A percentile compares a stretch with the other conserved stretches of the same genome.
Conservation (phyloP, 2,797 vertebrate genomes). For the Geotrypetes seraphini region DNA sequence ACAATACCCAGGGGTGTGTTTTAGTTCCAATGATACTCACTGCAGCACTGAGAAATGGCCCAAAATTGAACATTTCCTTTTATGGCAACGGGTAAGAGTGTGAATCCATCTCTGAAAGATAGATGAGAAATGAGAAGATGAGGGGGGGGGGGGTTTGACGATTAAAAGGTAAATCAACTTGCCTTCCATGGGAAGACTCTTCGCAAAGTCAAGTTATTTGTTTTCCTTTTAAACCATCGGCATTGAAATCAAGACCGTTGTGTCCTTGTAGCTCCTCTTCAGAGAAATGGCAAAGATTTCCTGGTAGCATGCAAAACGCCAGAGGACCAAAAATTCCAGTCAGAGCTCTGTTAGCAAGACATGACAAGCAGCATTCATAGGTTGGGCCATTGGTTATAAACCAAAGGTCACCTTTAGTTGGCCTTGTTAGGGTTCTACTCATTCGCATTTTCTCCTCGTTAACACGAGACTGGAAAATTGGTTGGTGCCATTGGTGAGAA, state of each 20-base stretch:
- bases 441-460: conserved; percentile 25
- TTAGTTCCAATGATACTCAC: conserved; percentile 4
- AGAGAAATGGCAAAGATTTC: conserved; percentile 56
- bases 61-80: conserved; percentile 15
- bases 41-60: conserved; percentile 9
- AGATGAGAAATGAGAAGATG: background rate
- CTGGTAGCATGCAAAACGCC: conserved; percentile 61
- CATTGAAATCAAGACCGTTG: conserved; percentile 28
- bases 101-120: conserved; percentile 12
- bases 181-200: background rate
- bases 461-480: conserved; percentile 21
- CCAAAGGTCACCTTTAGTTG: conserved; percentile 71
- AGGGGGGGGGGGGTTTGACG: background rate
- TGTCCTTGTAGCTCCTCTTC: conserved; percentile 43
- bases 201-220: background rate
- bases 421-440: conserved; percentile 29
- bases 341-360: conserved; percentile 35
- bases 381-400: conserved; percentile 59
- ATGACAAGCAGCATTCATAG: too few relatives aligned
- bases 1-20: conserved; percentile 1
- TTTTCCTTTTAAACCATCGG: conserved; percentile 11
- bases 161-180: background rate
- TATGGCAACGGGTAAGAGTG: background rate
- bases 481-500: conserved; percentile 38
- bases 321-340: conserved; percentile 15